phyloP scores from a whole-genome alignment of 2,888 invertebrate genomes.

The Pseudanteris insignis region DNA sequence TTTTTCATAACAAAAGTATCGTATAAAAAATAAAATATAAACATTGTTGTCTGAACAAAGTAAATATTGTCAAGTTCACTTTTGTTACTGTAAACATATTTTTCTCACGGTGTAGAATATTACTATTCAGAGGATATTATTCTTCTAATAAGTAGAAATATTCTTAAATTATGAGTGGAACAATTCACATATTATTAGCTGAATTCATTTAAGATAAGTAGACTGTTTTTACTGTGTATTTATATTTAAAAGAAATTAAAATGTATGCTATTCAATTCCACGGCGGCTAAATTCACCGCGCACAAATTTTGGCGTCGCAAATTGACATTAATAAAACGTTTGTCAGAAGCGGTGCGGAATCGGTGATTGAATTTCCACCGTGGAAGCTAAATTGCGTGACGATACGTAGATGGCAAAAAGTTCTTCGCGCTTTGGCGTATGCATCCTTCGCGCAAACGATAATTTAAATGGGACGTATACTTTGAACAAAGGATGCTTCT shows the following conservation, averaged over 20 bases:
- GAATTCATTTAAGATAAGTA: no score
- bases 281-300: constrained; percentile 3
- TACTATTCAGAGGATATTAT: no score
- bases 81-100: no score
- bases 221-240: no score
- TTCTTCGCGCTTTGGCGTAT: constrained; percentile 27
- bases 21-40: no score
- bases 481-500: constrained; percentile 41
- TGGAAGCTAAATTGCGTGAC: constrained; percentile 21
- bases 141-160: no score
- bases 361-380: constrained; percentile 33
- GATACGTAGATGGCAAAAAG: constrained; percentile 16
- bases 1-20: no score
- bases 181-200: no score
- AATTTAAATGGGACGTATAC: constrained; percentile 42
- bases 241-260: not conserved
- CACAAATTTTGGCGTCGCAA: constrained; percentile 3
- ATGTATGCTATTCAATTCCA: not conserved
- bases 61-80: no score
- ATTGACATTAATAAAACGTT: constrained; percentile 21
- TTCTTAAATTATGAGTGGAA: no score
- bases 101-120: no score
- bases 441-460: constrained; percentile 28
- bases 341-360: constrained; percentile 18
- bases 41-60: no score